phyloP scores from a whole-genome alignment of 2,113 vertebrate genomes.

The Nothobranchius kuhntae region DNA sequence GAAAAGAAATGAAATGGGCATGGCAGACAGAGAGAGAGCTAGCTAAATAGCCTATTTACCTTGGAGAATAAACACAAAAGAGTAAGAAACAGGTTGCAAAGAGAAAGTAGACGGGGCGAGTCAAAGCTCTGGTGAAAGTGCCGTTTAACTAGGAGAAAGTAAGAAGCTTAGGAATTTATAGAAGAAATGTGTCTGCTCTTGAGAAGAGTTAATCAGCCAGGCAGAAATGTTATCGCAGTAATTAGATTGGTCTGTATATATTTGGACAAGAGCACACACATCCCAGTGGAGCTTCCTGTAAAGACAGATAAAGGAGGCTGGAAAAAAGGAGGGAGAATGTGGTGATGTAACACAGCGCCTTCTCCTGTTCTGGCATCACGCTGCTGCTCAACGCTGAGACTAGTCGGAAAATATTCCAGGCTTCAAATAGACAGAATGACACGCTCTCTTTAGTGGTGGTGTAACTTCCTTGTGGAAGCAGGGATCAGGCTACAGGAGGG shows the following conservation, averaged over 20 bases:
- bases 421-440: constrained; percentile 47
- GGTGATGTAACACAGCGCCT: constrained; percentile 56
- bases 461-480: constrained; percentile 41
- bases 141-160: constrained; percentile 53
- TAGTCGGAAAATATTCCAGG: constrained; percentile 58
- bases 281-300: constrained; percentile 55
- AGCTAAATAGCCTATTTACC: constrained; percentile 46
- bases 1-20: constrained; percentile 33
- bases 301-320: constrained; percentile 27
- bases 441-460: constrained; percentile 38
- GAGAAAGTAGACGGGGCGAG: constrained; percentile 26
- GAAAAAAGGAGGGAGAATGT: constrained; percentile 21
- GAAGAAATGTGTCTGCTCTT: constrained; percentile 46
- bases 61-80: constrained; percentile 44
- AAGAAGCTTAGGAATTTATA: constrained; percentile 73
- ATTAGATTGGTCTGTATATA: constrained; percentile 70
- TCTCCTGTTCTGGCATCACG: constrained; percentile 39
- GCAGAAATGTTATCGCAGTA: constrained; percentile 74
- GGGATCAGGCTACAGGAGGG: constrained; percentile 36
- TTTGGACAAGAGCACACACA: constrained; percentile 46
- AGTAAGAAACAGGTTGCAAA: constrained; percentile 15
- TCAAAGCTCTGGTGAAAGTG: constrained; percentile 58
- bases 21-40: constrained; percentile 23
- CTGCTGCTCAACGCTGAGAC: constrained; percentile 38
- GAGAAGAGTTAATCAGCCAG: constrained; percentile 69